Conservation (phyloP, 2,888 invertebrate species). For the Tachina fera region DNA sequence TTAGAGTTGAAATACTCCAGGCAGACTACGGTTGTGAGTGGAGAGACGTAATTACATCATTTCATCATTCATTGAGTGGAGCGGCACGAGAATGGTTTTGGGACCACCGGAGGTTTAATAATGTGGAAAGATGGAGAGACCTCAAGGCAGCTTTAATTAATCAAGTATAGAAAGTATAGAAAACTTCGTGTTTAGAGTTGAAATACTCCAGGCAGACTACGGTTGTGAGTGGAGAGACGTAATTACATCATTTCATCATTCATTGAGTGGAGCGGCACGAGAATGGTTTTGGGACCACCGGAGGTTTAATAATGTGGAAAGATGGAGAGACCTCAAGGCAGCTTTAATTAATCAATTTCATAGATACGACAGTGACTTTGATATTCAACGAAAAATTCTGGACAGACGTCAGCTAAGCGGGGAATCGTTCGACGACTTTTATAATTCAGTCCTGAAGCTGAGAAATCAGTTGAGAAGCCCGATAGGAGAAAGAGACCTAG, state of each 20-base stretch:
- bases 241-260: conserved; percentile 1
- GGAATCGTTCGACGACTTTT: conserved; percentile 11
- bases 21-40: background rate
- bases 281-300: too few species aligned
- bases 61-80: conserved; percentile 4
- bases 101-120: conserved; percentile 1
- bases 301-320: too few species aligned
- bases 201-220: background rate
- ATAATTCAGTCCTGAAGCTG: background rate
- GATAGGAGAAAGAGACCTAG: background rate
- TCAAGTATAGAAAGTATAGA: background rate
- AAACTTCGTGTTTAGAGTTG: background rate
- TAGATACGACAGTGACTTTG: background rate
- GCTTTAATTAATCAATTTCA: background rate
- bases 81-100: background rate
- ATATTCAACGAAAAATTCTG: background rate
- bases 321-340: too few species aligned
- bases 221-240: background rate
- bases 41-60: background rate
- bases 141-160: background rate
- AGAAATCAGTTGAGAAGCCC: background rate
- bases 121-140: background rate
- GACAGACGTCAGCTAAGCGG: background rate
- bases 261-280: background rate
- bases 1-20: background rate